phyloP scores from a whole-genome alignment of 1,140 invertebrate species.

The Drosophila ambigua region DNA sequence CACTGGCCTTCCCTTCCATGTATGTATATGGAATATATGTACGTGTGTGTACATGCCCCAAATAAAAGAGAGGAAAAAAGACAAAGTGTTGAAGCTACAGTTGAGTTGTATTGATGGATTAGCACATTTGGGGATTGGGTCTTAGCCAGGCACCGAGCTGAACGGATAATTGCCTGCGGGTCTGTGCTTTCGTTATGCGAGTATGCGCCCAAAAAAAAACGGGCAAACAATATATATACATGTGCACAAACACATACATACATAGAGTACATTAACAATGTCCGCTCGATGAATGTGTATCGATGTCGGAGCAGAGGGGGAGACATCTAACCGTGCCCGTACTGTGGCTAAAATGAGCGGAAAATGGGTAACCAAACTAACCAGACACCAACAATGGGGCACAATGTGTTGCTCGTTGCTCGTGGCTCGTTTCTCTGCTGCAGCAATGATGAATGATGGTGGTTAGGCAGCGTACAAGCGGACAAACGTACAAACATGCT shows the following conservation, averaged over 20 bases:
- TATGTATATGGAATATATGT: too few species aligned
- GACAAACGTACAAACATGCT: conserved; percentile 56
- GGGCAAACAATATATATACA: conserved; percentile 3
- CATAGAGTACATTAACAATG: conserved; percentile 61
- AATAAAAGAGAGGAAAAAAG: conserved; percentile 4
- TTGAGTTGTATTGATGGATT: conserved; percentile 63
- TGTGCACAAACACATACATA: conserved; percentile 42
- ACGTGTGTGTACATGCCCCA: background rate
- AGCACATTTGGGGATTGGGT: conserved; percentile 54
- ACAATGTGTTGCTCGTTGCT: conserved; percentile 53
- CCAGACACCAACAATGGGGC: conserved; percentile 26
- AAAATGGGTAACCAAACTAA: conserved; percentile 54
- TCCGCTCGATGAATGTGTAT: conserved; percentile 60
- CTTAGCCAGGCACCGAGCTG: conserved; percentile 14
- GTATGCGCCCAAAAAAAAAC: background rate
- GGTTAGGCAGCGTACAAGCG: conserved; percentile 43
- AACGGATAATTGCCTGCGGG: conserved; percentile 54
- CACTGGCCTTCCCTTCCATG: background rate
- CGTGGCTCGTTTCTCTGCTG: conserved; percentile 20
- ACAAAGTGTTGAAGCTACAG: conserved; percentile 46
- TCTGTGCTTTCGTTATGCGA: background rate
- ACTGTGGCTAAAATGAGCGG: conserved; percentile 49
- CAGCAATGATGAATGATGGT: conserved; percentile 74
- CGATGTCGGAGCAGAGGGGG: conserved; percentile 57
- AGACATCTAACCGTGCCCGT: background rate